These are phyloP conservation scores for Clivina fossor DNA, from an alignment of 2,888 invertebrate genomes.

Conservation along the genomic window DNA sequence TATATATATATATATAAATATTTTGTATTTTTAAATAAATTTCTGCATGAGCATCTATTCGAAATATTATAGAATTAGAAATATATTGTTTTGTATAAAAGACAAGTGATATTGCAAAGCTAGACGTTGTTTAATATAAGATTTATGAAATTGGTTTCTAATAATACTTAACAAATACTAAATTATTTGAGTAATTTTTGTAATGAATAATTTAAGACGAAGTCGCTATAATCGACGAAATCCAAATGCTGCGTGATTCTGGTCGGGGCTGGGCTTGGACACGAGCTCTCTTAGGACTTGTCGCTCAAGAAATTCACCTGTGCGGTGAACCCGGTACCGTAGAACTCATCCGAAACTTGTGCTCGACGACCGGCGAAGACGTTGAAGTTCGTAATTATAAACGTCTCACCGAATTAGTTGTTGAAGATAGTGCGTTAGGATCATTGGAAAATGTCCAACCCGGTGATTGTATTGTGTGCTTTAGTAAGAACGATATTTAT, in stretches of 20 bases:
- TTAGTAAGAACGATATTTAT: conserved; percentile 96
- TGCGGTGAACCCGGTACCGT: conserved; percentile 94
- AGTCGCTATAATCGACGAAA: conserved; percentile 98
- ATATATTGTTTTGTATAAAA: too few species aligned
- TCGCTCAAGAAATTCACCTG: conserved; percentile 92
- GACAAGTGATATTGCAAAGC: too few species aligned
- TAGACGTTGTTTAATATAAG: too few species aligned
- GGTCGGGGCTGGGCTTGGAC: conserved; percentile 99
- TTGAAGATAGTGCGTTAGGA: conserved; percentile 73
- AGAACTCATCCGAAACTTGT: conserved; percentile 78
- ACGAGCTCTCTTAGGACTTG: conserved; percentile 85
- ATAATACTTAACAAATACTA: too few species aligned
- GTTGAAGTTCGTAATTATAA: conserved; percentile 85
- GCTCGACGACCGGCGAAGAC: conserved; percentile 86
- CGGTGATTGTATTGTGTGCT: conserved; percentile 99
- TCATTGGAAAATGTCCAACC: conserved; percentile 76
- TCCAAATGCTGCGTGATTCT: conserved; percentile 92
- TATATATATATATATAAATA: too few species aligned
- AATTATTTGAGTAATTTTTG: too few species aligned
- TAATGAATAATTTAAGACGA: conserved; percentile 87
- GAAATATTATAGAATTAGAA: too few species aligned
- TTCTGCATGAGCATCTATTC: too few species aligned
- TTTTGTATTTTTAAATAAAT: too few species aligned
- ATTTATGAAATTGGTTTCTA: neutral
- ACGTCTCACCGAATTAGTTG: conserved; percentile 78